phyloP scores from a whole-genome alignment of 2,113 vertebrate species.

The Myotis brandtii region DNA sequence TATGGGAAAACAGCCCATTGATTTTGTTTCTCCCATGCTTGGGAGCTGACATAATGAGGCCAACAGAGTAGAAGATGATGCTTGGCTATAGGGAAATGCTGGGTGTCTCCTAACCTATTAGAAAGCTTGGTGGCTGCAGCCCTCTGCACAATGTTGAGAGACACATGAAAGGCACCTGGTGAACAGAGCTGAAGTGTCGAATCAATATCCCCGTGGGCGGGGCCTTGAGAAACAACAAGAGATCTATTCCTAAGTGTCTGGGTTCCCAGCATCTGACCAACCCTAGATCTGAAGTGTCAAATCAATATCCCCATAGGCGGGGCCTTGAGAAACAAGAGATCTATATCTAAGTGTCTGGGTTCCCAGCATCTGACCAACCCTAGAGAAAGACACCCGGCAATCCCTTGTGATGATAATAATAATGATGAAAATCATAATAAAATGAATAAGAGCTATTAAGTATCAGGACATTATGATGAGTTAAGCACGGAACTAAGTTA shows the following conservation, averaged over 20 bases:
- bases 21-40: not conserved
- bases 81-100: not conserved
- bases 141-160: not conserved
- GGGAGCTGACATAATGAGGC: not conserved
- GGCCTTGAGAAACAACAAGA: not conserved
- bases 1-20: not conserved
- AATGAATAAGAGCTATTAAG: not conserved
- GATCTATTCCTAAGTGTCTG: not conserved
- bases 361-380: not conserved
- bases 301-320: not conserved
- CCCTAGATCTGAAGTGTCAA: not conserved
- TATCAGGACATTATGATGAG: not conserved
- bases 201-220: not conserved
- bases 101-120: not conserved
- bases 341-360: not conserved
- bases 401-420: not conserved
- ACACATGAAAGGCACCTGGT: not conserved
- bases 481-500: not conserved
- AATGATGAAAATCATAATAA: not conserved
- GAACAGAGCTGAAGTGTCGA: not conserved
- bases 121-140: not conserved
- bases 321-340: not conserved
- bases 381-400: not conserved
- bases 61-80: not conserved
- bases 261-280: not conserved